Base-by-base conservation (phyloP, 2,888 invertebrate genomes). In the Watsonalla binaria region DNA sequence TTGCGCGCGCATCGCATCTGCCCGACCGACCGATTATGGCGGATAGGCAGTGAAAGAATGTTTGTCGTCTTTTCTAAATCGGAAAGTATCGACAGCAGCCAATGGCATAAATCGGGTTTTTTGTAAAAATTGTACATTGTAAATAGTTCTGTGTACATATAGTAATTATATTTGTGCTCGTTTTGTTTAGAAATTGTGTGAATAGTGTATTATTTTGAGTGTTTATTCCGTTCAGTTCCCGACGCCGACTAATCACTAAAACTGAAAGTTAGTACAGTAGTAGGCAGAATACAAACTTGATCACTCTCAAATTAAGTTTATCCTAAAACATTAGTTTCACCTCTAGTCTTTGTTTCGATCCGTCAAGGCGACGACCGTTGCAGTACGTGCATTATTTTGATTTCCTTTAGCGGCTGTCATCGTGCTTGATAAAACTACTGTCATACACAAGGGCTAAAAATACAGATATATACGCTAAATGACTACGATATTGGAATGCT, bases 141-240 rank as follows among this genome's bases (percentile, higher is more conserved):
- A 94, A 92, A 93, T 94, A 93, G 93, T 92, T 91, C 87, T 84
- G 92, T 93, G 93, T 93, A 93, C 92, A 94, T 93, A 93, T 93
- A 93, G 93, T 93, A 92, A 90, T 93, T 93, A 93, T 93, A 93
- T 93, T 93, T 93, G 90, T 91, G 92, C 87, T 82, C 81, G 91
- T 92, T 92, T 88, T 91, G 92, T 92, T 92, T 86, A 84, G 82
- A 82, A 86, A 80, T 89, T 92, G 91, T 91, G 92, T 92, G 92
- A 92, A 92, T 92, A 88, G 89, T 91, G 90, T 89, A 86, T 83
- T 84, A 87, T 84, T 92, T 91, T 92, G 88, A 90, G 92, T 91
- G 90, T 90, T 88, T 87, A 85, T 86, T 91, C 89, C 83, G 86
- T 91, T 90, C 86, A 91, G 89, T 92, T 92, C 90, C 90, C 90